Percentiles rank a stretch among this genome's conserved stretches.
Evolutionary conservation across 1,140 invertebrate genomes (phyloP).

Genomic region (Pectinophora gossypiella): DNA sequence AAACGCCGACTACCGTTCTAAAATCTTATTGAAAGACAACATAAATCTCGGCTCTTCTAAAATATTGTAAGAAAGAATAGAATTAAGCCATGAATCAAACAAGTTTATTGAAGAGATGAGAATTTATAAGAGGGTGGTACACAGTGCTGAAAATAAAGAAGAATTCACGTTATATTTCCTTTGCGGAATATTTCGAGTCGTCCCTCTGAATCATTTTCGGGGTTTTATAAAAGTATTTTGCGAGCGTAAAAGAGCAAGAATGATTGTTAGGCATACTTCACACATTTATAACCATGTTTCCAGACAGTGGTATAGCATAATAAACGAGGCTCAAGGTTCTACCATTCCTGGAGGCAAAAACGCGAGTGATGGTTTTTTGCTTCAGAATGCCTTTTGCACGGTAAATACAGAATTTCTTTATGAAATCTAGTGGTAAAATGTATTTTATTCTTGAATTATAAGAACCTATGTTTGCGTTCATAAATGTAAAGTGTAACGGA

Average conservation of each 20-base stretch:
- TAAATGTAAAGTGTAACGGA: too few species aligned
- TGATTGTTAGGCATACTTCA: conserved; percentile 1
- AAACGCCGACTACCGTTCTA: background rate
- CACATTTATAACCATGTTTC: conserved; percentile 1
- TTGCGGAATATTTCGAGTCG: background rate
- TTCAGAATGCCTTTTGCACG: too few species aligned
- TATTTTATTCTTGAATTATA: too few species aligned
- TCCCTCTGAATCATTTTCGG: background rate
- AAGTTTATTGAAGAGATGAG: background rate
- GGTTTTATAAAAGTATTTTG: background rate
- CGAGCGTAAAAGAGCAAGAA: background rate
- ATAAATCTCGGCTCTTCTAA: background rate
- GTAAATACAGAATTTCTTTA: too few species aligned
- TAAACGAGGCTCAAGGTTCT: background rate
- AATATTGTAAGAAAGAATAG: background rate
- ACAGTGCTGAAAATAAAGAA: background rate
- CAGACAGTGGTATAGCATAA: conserved; percentile 1
- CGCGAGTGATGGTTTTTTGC: too few species aligned
- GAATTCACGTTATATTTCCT: background rate
- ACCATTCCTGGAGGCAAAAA: background rate
- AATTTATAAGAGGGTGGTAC: background rate
- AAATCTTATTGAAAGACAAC: background rate
- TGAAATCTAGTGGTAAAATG: too few species aligned
- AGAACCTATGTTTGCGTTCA: too few species aligned
- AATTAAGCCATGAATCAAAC: background rate